phyloP scores from a whole-genome alignment of 2,888 invertebrate genomes.

The Dastarcus helophoroides region DNA sequence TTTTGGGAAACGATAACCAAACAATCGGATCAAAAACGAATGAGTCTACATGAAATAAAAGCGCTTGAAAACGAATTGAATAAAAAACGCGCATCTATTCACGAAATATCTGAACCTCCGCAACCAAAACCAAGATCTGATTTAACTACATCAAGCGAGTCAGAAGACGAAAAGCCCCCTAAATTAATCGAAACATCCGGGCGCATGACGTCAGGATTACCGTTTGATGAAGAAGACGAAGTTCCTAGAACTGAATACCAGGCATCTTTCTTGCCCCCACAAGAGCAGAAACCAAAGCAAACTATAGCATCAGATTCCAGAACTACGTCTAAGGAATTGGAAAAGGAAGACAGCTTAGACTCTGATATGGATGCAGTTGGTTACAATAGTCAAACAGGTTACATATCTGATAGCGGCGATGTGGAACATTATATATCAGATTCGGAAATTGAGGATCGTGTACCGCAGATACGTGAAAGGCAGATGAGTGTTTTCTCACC shows the following conservation, averaged over 20 bases:
- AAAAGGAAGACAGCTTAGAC: slow-evolving; percentile 33
- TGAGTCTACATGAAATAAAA: slow-evolving; percentile 27
- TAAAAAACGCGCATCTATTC: slow-evolving; percentile 30
- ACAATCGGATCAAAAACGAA: slow-evolving; percentile 27
- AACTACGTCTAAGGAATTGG: slow-evolving; percentile 13
- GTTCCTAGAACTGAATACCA: slow-evolving; percentile 31
- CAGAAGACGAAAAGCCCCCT: slow-evolving; percentile 16
- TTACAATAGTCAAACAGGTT: slow-evolving; percentile 22
- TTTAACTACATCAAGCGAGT: slow-evolving; percentile 23
- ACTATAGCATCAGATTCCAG: slow-evolving; percentile 13
- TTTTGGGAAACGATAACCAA: slow-evolving; percentile 41
- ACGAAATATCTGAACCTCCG: slow-evolving; percentile 30
- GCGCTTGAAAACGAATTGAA: slow-evolving; percentile 20
- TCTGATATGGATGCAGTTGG: slow-evolving; percentile 27
- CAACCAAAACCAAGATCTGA: slow-evolving; percentile 36
- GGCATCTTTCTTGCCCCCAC: slow-evolving; percentile 30
- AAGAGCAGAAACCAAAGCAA: slow-evolving; percentile 18
- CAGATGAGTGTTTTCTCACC: slow-evolving; percentile 37
- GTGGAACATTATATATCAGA: slow-evolving; percentile 36
- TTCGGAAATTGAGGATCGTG: slow-evolving; percentile 36
- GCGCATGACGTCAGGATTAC: slow-evolving; percentile 15
- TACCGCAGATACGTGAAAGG: slow-evolving; percentile 35
- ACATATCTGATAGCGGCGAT: slow-evolving; percentile 36
- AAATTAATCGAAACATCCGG: slow-evolving; percentile 15
- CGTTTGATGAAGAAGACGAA: slow-evolving; percentile 12